Evolutionary conservation across 2,113 vertebrate genomes (phyloP), one percentile per base, ranked within the genome.

Genomic region (Pollimyrus isidori): DNA sequence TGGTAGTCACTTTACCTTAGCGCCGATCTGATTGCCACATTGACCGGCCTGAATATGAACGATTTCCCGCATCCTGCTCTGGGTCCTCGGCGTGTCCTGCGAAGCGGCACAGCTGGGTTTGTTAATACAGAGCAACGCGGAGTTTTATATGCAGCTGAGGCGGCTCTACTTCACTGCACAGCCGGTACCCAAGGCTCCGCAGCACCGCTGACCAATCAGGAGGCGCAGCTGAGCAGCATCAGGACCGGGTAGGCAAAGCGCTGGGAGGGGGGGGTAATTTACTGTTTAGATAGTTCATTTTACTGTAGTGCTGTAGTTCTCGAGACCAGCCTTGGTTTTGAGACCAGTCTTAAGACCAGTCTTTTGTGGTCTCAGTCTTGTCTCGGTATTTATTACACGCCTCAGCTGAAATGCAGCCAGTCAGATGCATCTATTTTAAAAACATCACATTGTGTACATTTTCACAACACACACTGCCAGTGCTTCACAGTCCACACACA

Each of bases 1-100:
- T 86, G 45, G 2, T 30, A 49, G 42, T 13, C 26, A 84, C 80
- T n/a, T 92, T 93, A 93, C 93, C 93, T 93, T 93, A 65, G 93
- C 92, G 89, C 93, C 93, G 73, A 93, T 93, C 89, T 93, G 93
- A 86, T 93, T 93, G 93, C 93, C 93, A 88, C 93, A 93, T 85
- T 93, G 93, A 88, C 93, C 93, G 80, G 93, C 93, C 89, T 93
- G 93, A 87, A 93, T 91, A 49, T 93, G 93, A 45, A 93, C 92
- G 45, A 93, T 93, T 88, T 93, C 93, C 88, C 93, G 87, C 93
- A 93, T 93, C 73, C 65, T 93, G 62, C 88, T 7, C 49, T 52
- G 21, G 80, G 69, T 76, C 69, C 69, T 35, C 69, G 35, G 4
- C 35, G 69, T 39, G 69, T 76, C 26, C 69, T 39, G 69, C 30